Percentiles rank a stretch among this genome's conserved stretches.
phyloP scores from a whole-genome alignment of 1,140 invertebrate genomes.

The Diprion similis region DNA sequence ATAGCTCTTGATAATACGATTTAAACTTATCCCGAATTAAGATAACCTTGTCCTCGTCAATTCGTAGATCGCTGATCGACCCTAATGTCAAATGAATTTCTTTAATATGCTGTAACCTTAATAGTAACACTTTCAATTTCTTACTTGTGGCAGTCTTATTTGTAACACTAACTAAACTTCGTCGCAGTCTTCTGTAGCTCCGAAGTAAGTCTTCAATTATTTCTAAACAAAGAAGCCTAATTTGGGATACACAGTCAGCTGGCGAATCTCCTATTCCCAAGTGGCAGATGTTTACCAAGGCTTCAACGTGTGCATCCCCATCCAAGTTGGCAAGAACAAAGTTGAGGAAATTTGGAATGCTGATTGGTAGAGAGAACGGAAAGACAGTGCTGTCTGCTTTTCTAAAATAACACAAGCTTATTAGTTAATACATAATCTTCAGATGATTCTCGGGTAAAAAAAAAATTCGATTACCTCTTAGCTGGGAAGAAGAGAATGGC shows the following conservation, averaged over 20 bases:
- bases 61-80: conserved; percentile 41
- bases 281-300: conserved; percentile 56
- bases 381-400: conserved; percentile 79
- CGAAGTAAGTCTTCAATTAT: conserved; percentile 47
- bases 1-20: conserved; percentile 37
- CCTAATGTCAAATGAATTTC: conserved; percentile 54
- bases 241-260: conserved; percentile 48
- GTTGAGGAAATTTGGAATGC: conserved; percentile 72
- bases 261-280: conserved; percentile 44
- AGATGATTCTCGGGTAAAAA: conserved; percentile 29
- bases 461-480: conserved; percentile 59
- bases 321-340: conserved; percentile 76
- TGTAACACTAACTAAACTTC: conserved; percentile 28
- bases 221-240: conserved; percentile 52
- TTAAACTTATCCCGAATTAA: conserved; percentile 41
- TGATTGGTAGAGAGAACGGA: conserved; percentile 68
- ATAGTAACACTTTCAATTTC: conserved; percentile 40
- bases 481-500: conserved; percentile 78
- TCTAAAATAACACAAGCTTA: conserved; percentile 53
- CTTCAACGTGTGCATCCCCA: conserved; percentile 52
- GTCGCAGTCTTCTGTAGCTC: conserved; percentile 41
- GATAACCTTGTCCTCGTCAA: conserved; percentile 37
- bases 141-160: conserved; percentile 29
- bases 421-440: conserved; percentile 45
- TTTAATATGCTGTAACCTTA: conserved; percentile 50